Base-by-base conservation (phyloP, 2,888 invertebrate species). In the Congeria kusceri region DNA sequence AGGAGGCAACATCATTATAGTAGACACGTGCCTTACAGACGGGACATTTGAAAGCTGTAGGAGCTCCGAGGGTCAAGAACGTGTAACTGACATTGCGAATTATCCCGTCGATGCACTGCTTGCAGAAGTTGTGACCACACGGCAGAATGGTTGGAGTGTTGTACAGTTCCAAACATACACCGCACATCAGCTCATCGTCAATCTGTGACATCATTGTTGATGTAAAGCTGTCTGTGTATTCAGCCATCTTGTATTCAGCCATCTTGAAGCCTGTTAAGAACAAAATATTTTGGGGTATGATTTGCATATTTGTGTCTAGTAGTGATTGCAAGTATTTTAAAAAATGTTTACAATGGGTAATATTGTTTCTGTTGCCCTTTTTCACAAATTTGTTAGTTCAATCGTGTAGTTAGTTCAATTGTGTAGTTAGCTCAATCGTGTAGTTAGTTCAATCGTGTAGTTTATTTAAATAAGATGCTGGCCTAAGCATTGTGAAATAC, bases 51-150 rank as follows among this genome's bases (percentile, higher is more conserved):
- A 87, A 78, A 11, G 71, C 72, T 11, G 59, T 66, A 9, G 76
- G 68, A n/a, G 69, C 68, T 44, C 82, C 76, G n/a, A 75, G 49
- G 1, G 76, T 58, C 9, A 73, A 25, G 18, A 62, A 59, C 23
- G 67, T 75, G 25, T 76, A 64, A n/a, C 61, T 70, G n/a, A 57
- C n/a, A 58, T 59, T 73, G 7, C 79, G 69, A 2, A 84, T 67
- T 25, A 86, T 80, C 44, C 77, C 79, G 20, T 72, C 32, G 4
- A 87, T 59, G 66, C 88, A 88, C 46, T 83, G 76, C 47, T 77
- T 80, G 65, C 88, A 88, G 76, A 88, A 88, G 61, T 85, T 86
- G 58, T 88, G 88, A 62, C 85, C 82, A 73, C 88, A 88, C 32
- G 84, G 80, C 18, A 88, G 74, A 72, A 88, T 75, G 11, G 85